Evolutionary conservation across 92 coral and sea anemone genomes (phyloP).

Genomic region (Diadumene lineata): DNA sequence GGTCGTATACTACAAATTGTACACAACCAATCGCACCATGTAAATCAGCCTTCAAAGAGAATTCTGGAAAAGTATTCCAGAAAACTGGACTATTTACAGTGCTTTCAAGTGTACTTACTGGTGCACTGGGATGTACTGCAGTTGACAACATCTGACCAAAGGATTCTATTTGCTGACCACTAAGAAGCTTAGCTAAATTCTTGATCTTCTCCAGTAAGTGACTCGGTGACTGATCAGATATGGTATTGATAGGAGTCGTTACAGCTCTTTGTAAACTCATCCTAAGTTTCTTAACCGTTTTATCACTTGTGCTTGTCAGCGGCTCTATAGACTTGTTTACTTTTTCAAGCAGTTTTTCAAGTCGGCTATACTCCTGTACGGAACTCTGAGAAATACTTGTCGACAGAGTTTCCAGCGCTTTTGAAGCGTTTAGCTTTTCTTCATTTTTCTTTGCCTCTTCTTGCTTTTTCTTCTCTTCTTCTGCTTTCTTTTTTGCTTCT

Average conservation of each 20-base stretch:
- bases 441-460: slow-evolving; percentile 38
- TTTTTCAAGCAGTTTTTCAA: slow-evolving; percentile 58
- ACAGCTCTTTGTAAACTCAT: slow-evolving; percentile 90
- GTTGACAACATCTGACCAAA: slow-evolving; percentile 76
- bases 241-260: slow-evolving; percentile 91
- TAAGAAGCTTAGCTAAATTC: slow-evolving; percentile 64
- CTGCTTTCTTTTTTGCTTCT: slow-evolving; percentile 50
- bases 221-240: slow-evolving; percentile 89
- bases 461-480: slow-evolving; percentile 39
- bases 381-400: slow-evolving; percentile 70
- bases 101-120: slow-evolving; percentile 56
- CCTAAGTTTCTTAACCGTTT: slow-evolving; percentile 59
- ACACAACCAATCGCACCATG: neutral
- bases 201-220: slow-evolving; percentile 87
- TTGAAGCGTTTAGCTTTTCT: slow-evolving; percentile 22
- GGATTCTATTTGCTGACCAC: slow-evolving; percentile 66
- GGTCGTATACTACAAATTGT: no score
- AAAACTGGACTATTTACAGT: neutral
- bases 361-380: slow-evolving; percentile 65
- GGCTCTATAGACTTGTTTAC: slow-evolving; percentile 56
- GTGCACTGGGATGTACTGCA: slow-evolving; percentile 67
- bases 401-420: slow-evolving; percentile 47
- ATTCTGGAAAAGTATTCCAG: no score
- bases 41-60: neutral
- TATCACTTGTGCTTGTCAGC: slow-evolving; percentile 50